Evolutionary conservation across 1,140 invertebrate species (phyloP), one percentile per base, ranked within the genome.

Genomic region (Paramacrobiotus metropolitanus): DNA sequence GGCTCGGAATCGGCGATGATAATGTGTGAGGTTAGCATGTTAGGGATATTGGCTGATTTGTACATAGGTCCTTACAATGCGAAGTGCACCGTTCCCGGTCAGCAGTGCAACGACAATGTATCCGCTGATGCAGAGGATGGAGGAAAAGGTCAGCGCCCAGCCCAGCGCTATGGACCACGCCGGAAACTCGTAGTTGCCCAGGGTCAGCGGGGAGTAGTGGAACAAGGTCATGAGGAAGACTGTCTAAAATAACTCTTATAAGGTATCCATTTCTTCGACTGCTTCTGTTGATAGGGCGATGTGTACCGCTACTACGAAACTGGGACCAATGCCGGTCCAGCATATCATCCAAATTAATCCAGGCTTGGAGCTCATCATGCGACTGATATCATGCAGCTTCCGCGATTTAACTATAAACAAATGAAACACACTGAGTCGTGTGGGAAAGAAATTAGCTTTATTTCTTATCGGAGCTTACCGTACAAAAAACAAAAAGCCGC

Each of bases 141-240:
- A 97, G 0, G 90, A 92, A 4, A 96, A 74, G 0, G 90, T 92
- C 55, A 93, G 86, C 65, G 91, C 79, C 83, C 87, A 93, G 9
- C 94, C 94, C 66, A 97, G 82, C 0, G 83, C 77, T 71, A 97
- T 89, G 29, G 87, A 86, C 90, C 91, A 94, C 77, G 83, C 82
- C 1, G 94, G 93, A 74, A 92, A 97, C 67, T 86, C 84, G 69
- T 97, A 97, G 64, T 84, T 82, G 70, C 93, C 77, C 72, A 95
- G 95, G 70, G 85, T 91, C 34, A 96, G 81, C 21, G 90, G 89
- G 45, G 83, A 84, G 80, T 91, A 96, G 76, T 92, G 86, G 1
- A 95, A 78, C 60, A 96, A 73, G 75, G 92, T 94, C 75, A 96
- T 97, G 65, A 95, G 79, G 67, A 97, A 92, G 1, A 96, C 89